Evolutionary conservation across 2,888 invertebrate genomes (phyloP).

Genomic region (Rhyacophila evoluta): DNA sequence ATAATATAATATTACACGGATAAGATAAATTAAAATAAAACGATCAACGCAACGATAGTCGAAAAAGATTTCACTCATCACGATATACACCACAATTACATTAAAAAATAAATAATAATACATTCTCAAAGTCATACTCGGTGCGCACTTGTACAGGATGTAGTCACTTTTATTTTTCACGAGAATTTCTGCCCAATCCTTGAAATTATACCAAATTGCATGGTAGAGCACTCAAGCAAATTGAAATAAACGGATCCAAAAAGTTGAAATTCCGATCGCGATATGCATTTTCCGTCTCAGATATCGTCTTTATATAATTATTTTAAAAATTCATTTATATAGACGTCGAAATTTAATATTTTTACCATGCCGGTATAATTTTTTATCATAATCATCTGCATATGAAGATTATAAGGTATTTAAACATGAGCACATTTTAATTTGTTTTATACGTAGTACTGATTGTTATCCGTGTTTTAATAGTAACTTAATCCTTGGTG

Average conservation of each 20-base stretch:
- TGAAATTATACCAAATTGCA: conserved; percentile 30
- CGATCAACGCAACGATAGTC: not conserved
- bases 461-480: too few species aligned
- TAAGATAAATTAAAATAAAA: not conserved
- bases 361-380: not conserved
- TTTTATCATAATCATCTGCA: not conserved
- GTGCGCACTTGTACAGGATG: not conserved
- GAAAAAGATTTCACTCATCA: not conserved
- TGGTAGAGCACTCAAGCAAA: conserved; percentile 31
- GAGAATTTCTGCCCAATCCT: conserved; percentile 15
- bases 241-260: not conserved
- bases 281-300: not conserved
- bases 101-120: not conserved
- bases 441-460: too few species aligned
- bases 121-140: not conserved
- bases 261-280: not conserved
- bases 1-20: too few species aligned
- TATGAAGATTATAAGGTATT: too few species aligned
- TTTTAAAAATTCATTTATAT: not conserved
- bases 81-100: not conserved
- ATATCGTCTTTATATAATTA: not conserved
- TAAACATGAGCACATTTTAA: too few species aligned
- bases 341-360: not conserved
- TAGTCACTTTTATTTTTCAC: not conserved
- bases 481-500: too few species aligned